Evolutionary conservation across 2,888 invertebrate species (phyloP).

Genomic region (Gymnosoma rotundatum): DNA sequence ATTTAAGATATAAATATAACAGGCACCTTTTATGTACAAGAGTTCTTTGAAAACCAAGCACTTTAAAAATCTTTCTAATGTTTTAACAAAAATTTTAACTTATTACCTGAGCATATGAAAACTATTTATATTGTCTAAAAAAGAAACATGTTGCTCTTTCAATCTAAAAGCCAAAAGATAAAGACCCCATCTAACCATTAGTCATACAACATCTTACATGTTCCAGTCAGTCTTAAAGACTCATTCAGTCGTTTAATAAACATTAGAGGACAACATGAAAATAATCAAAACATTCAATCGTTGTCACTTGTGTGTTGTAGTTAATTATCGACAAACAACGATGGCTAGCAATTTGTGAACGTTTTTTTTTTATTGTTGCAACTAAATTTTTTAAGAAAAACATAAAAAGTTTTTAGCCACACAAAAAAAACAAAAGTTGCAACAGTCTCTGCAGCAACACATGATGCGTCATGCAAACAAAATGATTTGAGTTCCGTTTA

Average conservation of each 20-base stretch:
- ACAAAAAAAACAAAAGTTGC: conserved; percentile 6
- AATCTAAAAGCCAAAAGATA: neutral
- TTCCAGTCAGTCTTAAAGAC: neutral
- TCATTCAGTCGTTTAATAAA: neutral
- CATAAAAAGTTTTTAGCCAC: conserved; percentile 9
- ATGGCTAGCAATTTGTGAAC: conserved; percentile 73
- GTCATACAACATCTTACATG: conserved; percentile 6
- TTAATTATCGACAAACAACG: conserved; percentile 72
- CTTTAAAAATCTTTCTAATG: conserved; percentile 40
- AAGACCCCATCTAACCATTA: neutral
- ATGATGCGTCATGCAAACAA: neutral
- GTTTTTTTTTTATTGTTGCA: conserved; percentile 43
- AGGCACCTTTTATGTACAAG: conserved; percentile 32
- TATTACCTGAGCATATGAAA: conserved; percentile 5
- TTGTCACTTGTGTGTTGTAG: conserved; percentile 66
- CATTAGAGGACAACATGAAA: conserved; percentile 16
- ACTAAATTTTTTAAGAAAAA: neutral
- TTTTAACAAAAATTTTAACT: conserved; percentile 6
- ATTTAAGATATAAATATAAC: conserved; percentile 37
- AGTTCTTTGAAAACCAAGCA: neutral
- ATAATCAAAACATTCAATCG: conserved; percentile 58
- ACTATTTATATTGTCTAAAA: neutral
- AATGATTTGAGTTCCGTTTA: neutral
- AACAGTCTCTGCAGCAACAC: conserved; percentile 35
- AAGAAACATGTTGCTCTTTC: neutral